These are phyloP conservation scores for Rousettus leschenaultii DNA, from an alignment of 2,113 vertebrate genomes.

Conservation along the genomic window DNA sequence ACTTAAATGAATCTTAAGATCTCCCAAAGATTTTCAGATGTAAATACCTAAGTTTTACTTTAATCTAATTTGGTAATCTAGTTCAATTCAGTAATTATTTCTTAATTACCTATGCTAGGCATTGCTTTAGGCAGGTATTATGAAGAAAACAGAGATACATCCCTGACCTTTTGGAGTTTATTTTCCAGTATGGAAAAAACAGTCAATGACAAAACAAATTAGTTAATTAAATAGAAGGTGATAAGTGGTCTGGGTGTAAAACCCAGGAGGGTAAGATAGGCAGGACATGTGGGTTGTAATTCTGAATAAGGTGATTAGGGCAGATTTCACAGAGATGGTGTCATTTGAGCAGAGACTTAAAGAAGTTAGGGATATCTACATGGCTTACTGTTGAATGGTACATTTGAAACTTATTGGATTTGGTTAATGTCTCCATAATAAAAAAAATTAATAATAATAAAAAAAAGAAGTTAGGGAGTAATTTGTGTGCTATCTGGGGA, in stretches of 20 bases:
- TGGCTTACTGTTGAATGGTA: no score
- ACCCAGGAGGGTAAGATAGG: background rate
- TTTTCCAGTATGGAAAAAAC: background rate
- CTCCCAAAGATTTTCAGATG: background rate
- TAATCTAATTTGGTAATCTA: constrained; percentile 1
- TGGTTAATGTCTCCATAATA: no score
- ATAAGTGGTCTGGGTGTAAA: background rate
- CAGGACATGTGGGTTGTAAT: background rate
- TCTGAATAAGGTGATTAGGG: background rate
- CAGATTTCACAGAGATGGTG: background rate
- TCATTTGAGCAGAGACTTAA: background rate
- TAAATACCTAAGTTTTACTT: background rate
- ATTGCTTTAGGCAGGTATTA: background rate
- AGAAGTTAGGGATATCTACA: background rate
- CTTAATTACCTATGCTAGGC: background rate
- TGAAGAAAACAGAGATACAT: background rate
- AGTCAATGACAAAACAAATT: background rate
- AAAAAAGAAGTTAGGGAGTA: background rate
- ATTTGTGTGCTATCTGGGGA: background rate
- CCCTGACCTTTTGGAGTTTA: background rate
- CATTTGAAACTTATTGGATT: no score
- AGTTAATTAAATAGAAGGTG: background rate
- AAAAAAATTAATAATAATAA: no score
- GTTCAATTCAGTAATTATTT: background rate
- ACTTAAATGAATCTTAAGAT: background rate